Percentiles rank a stretch among this genome's conserved stretches.
These are phyloP conservation scores for Protonibea diacanthus DNA, from an alignment of 2,797 vertebrate genomes.

Conservation along the genomic window DNA sequence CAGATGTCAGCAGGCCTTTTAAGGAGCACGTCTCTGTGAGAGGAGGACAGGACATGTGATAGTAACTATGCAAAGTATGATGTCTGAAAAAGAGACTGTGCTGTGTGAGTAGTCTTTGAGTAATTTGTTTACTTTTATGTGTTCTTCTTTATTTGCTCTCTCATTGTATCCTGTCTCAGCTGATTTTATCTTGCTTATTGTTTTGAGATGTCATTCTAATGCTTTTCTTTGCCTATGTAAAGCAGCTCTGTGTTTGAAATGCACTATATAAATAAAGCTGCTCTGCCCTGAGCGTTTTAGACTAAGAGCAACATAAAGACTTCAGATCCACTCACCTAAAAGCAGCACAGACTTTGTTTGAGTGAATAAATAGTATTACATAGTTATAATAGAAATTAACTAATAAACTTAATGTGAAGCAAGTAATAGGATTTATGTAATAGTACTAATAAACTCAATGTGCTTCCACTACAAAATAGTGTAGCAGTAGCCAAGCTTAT, in stretches of 20 bases:
- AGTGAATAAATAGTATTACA: background rate
- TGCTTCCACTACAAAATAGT: too few relatives aligned
- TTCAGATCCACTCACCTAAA: background rate
- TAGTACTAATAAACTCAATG: too few relatives aligned
- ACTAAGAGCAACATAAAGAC: background rate
- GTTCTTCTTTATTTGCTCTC: background rate
- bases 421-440: too few relatives aligned
- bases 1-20: constrained; percentile 79
- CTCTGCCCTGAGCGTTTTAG: background rate
- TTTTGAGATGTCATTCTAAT: background rate
- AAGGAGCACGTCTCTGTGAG: constrained; percentile 77
- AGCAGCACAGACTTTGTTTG: background rate
- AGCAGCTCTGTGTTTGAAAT: background rate
- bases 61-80: background rate
- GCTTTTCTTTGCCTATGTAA: background rate
- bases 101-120: background rate
- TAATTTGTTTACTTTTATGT: background rate
- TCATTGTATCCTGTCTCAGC: background rate
- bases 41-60: background rate
- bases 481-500: too few relatives aligned
- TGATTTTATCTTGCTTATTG: background rate
- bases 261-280: background rate
- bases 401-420: too few relatives aligned
- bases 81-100: background rate
- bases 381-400: too few relatives aligned